Evolutionary conservation across 2,113 vertebrate species (phyloP).

Genomic region (Rana temporaria): DNA sequence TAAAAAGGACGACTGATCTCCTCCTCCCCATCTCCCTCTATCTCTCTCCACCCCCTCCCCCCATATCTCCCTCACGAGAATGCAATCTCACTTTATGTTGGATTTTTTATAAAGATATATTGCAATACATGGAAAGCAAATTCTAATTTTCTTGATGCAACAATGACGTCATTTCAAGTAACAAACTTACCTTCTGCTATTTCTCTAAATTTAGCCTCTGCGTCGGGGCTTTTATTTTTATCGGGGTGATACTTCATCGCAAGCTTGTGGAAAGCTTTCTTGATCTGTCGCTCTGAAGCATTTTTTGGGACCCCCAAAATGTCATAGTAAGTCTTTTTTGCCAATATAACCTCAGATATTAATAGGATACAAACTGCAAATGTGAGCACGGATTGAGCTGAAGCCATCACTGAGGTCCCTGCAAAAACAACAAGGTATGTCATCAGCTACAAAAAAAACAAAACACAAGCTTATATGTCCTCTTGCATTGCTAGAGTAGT

Average conservation of each 20-base stretch:
- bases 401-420: conserved; percentile 82
- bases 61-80: no score
- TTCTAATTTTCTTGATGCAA: no score
- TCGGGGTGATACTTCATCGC: conserved; percentile 96
- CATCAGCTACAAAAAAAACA: neutral
- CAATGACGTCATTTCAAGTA: neutral
- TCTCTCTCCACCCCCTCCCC: no score
- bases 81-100: no score
- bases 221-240: conserved; percentile 92
- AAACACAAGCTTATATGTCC: neutral
- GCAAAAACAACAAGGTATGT: conserved; percentile 47
- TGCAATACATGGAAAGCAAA: no score
- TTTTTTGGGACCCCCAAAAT: conserved; percentile 91
- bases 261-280: conserved; percentile 95
- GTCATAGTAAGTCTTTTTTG: conserved; percentile 91
- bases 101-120: no score
- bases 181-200: conserved; percentile 88
- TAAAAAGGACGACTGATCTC: no score
- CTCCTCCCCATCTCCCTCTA: no score
- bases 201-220: conserved; percentile 92
- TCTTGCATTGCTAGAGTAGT: neutral
- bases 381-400: conserved; percentile 82
- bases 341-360: conserved; percentile 92
- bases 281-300: conserved; percentile 92
- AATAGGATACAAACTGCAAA: conserved; percentile 90